A percentile compares a stretch with the other conserved stretches of the same genome.
phyloP scores from a whole-genome alignment of 2,888 invertebrate species.

The Drosophila percnosoma region DNA sequence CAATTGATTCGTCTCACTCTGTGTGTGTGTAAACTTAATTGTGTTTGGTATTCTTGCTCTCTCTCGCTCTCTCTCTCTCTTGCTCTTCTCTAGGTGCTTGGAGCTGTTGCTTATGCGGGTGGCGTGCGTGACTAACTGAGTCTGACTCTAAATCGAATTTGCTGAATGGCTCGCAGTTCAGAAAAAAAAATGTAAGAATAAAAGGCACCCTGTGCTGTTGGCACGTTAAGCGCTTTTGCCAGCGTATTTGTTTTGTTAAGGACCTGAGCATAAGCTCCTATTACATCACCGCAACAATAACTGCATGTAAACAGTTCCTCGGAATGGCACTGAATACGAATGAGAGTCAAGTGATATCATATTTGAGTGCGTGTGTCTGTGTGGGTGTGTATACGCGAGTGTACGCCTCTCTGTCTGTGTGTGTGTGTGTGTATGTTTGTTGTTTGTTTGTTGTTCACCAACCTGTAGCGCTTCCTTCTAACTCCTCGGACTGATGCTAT shows the following conservation, averaged over 20 bases:
- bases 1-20: conserved; percentile 31
- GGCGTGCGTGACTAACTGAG: conserved; percentile 33
- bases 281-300: conserved; percentile 54
- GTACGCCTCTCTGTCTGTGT: neutral
- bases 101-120: conserved; percentile 37
- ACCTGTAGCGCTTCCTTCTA: conserved; percentile 54
- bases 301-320: conserved; percentile 15
- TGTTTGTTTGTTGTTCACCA: conserved; percentile 36
- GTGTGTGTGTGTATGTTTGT: neutral
- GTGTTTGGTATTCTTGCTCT: conserved; percentile 28
- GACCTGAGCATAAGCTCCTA: conserved; percentile 35
- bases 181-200: neutral
- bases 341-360: conserved; percentile 38
- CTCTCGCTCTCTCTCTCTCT: conserved; percentile 7
- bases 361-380: conserved; percentile 4
- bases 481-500: conserved; percentile 7
- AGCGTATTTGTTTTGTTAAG: conserved; percentile 50
- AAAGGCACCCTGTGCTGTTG: conserved; percentile 12
- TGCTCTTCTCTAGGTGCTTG: conserved; percentile 13
- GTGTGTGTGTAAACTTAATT: conserved; percentile 54
- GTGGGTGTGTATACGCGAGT: conserved; percentile 2
- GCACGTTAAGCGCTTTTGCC: conserved; percentile 2
- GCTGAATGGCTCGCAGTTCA: conserved; percentile 23
- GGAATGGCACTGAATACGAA: conserved; percentile 14
- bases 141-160: conserved; percentile 3